Conservation (phyloP, 2,113 vertebrate species). For the Callipepla californica region DNA sequence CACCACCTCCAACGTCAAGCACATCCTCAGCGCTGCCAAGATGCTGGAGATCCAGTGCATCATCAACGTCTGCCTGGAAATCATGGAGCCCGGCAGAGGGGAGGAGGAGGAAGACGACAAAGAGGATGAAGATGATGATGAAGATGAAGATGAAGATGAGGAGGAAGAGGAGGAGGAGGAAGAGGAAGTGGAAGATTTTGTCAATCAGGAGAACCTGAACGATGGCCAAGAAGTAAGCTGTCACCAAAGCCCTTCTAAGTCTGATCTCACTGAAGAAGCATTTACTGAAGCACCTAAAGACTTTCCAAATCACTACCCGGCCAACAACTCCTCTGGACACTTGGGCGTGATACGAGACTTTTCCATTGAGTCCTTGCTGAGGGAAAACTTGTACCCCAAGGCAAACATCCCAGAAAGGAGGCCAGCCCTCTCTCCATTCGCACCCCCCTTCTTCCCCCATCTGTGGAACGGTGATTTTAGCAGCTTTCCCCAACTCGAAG, state of each 20-base stretch:
- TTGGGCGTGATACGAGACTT: constrained; percentile 90
- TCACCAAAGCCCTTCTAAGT: constrained; percentile 87
- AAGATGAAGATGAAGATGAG: constrained; percentile 81
- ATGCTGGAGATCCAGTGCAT: constrained; percentile 97
- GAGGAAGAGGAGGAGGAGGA: constrained; percentile 89
- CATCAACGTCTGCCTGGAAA: constrained; percentile 95
- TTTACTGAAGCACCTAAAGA: constrained; percentile 77
- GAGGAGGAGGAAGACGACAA: constrained; percentile 78
- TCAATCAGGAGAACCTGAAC: constrained; percentile 76
- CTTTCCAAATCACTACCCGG: constrained; percentile 77
- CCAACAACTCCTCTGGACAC: constrained; percentile 70
- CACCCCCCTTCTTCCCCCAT: constrained; percentile 92
- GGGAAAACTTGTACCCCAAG: constrained; percentile 94
- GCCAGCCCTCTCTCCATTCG: constrained; percentile 86
- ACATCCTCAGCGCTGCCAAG: constrained; percentile 93
- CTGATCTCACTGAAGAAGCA: constrained; percentile 79
- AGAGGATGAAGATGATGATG: constrained; percentile 75
- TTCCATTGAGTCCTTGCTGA: constrained; percentile 94
- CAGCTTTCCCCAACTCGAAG: constrained; percentile 85
- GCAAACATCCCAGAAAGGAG: constrained; percentile 86
- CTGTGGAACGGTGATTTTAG: constrained; percentile 90
- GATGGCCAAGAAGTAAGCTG: constrained; percentile 79
- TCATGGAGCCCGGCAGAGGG: constrained; percentile 89
- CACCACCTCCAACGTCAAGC: constrained; percentile 92
- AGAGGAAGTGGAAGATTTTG: constrained; percentile 83